These are phyloP conservation scores for Dryomyza anilis DNA, from an alignment of 2,888 invertebrate species.

Conservation along the genomic window DNA sequence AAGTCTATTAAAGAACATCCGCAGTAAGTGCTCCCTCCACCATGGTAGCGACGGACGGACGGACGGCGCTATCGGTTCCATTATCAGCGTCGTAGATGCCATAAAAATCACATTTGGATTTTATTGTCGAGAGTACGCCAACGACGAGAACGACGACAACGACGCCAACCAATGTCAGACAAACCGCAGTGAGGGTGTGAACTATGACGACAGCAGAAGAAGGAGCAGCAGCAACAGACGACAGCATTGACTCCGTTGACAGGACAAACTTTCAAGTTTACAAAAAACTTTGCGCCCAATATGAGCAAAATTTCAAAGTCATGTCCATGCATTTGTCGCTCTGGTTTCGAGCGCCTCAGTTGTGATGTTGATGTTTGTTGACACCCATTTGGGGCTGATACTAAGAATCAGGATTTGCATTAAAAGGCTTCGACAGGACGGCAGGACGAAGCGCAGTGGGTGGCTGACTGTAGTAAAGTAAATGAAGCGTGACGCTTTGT, in stretches of 20 bases:
- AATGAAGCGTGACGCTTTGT: constrained; percentile 58
- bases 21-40: constrained; percentile 14
- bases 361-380: constrained; percentile 3
- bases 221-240: not conserved
- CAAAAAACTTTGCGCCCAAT: constrained; percentile 15
- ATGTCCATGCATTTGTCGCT: constrained; percentile 1
- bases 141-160: not conserved
- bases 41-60: not conserved
- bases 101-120: constrained; percentile 37
- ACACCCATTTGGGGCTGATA: constrained; percentile 13
- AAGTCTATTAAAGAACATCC: constrained; percentile 28
- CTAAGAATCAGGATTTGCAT: constrained; percentile 20
- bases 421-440: not conserved
- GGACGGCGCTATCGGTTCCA: constrained; percentile 5
- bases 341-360: not conserved
- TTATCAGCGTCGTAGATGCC: constrained; percentile 32
- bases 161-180: not conserved
- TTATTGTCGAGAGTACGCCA: constrained; percentile 29
- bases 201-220: not conserved
- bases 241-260: not conserved
- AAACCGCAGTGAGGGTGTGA: not conserved
- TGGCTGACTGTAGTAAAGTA: no score
- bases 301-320: constrained; percentile 19
- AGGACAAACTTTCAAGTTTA: constrained; percentile 10
- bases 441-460: not conserved